A percentile compares a stretch with the other conserved stretches of the same genome.
These are phyloP conservation scores for Helarctos malayanus DNA, from an alignment of 2,797 vertebrate genomes.

Conservation along the genomic window DNA sequence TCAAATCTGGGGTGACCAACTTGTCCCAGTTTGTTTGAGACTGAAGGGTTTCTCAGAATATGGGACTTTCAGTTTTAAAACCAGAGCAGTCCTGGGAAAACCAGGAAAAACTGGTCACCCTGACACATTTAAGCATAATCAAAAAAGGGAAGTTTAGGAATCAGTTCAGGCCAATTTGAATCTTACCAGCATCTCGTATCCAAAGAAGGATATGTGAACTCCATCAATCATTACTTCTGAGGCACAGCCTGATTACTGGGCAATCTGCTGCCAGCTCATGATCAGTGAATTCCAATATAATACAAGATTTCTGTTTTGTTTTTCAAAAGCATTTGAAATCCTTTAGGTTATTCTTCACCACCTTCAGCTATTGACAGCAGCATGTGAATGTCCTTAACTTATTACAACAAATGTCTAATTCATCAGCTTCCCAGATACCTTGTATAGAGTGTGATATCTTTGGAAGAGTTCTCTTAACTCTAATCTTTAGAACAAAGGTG, in stretches of 20 bases:
- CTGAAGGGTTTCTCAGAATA: neutral
- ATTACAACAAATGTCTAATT: neutral
- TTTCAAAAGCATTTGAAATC: conserved; percentile 55
- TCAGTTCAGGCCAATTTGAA: conserved; percentile 23
- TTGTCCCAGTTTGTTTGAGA: neutral
- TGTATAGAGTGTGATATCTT: neutral
- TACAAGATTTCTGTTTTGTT: conserved; percentile 44
- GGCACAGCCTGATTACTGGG: neutral
- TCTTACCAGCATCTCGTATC: conserved; percentile 3
- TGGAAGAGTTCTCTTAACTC: neutral
- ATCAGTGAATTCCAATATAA: conserved; percentile 49
- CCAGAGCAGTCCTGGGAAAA: neutral
- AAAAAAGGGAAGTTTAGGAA: neutral
- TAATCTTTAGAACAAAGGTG: conserved; percentile 25
- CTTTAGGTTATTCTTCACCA: conserved; percentile 9
- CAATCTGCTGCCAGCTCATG: neutral
- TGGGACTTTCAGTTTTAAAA: conserved; percentile 22
- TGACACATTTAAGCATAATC: conserved; percentile 20
- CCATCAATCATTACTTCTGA: neutral
- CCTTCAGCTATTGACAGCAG: conserved; percentile 24
- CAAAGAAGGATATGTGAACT: conserved; percentile 24
- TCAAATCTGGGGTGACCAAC: neutral
- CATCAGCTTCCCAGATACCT: neutral
- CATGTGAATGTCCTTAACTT: neutral
- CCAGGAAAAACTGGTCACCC: neutral